Base-by-base conservation (phyloP, 2,797 vertebrate species). In the Bovichtus diacanthus region DNA sequence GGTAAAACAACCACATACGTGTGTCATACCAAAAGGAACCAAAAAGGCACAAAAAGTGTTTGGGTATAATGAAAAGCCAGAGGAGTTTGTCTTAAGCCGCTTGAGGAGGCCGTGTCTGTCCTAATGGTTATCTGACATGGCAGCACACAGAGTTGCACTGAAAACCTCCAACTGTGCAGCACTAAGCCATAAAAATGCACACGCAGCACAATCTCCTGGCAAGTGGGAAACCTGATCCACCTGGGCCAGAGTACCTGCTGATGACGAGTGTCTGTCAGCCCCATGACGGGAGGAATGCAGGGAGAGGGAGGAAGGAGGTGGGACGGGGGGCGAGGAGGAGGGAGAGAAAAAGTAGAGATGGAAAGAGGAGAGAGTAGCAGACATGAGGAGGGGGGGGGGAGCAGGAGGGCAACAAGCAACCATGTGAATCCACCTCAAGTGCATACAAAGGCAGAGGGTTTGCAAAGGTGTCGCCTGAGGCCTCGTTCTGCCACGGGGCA, bases 211-310 rank as follows among this genome's bases (percentile, higher is more conserved):
- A 88, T 85, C 83, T 79, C 74, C 53, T 74, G 73, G 83, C 74
- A 87, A 89, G 82, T 56, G 82, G 60, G 92, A 88, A 94, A 94
- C 88, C 83, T 80, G 90, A 94, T 91, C 90, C 91, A 92, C 86
- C 90, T 78, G 85, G 84, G 85, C 79, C 82, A 76, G 86, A 92
- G 90, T 89, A 92, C 89, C 88, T 90, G 91, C 91, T 83, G 92
- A 90, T 93, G 93, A 93, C 73, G 91, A 93, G 90, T 81, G 89
- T 88, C 91, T 91, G 92, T 94, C 92, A 93, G 89, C 87, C 83
- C 78, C 47, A 2, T 81, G 87, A 89, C 78, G 16, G 80, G 81
- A 91, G 84, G 88, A 92, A 93, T 91, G 88, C 74, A 59, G 64
- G 58, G 53, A 78, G 76, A 54, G 70, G 64, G 74, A 77, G 74